Base-by-base conservation (phyloP, 2,888 invertebrate genomes). In the Ferrisia virgata region DNA sequence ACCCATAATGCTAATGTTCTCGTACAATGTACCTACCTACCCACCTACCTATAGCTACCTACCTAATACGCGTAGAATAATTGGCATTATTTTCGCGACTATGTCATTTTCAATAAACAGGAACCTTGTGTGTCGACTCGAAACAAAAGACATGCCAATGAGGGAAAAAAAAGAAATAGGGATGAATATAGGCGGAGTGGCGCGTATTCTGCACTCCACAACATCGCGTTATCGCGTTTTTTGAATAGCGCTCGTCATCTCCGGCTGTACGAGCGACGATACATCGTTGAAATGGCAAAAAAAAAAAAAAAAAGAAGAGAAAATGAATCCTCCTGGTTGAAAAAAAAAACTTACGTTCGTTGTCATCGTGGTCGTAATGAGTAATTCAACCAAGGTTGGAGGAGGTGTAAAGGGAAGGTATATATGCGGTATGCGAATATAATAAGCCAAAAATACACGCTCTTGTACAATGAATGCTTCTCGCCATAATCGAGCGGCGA, bases 81-180 rank as follows among this genome's bases (percentile, higher is more conserved):
- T 64, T 64, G 64, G 64, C 64, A 15, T 64, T 64, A 64, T 53
- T 64, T 64, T 64, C 28, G 64, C 64, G 64, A 53, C 64, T 28
- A 28, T 64, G 64, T 64, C 31, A 64, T 15, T 64, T 64, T 64
- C 64, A 13, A 64, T 64, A 64, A 64, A 64, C 64, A 64, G 64
- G 64, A 64, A 64, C 64, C 64, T 64, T 15, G 64, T 25, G 25
- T 28, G 13, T 28, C 64, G 64, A 31, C 28, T 18, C 15, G 25
- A 64, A 64, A 64, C 64, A 64, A 64, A 64, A 64, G 64, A 28
- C 64, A 64, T 28, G 28, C 53, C 53, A 53, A 53, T 53, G 22
- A 22, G 11, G 22, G 13, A 2, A 22, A 53, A 18, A 53, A 15
- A 43, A 40, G n/a, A 43, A 43, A 64, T 28, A 28, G 64, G 64